Conservation (phyloP, 2,113 vertebrate species). For the Phoenicopterus ruber region DNA sequence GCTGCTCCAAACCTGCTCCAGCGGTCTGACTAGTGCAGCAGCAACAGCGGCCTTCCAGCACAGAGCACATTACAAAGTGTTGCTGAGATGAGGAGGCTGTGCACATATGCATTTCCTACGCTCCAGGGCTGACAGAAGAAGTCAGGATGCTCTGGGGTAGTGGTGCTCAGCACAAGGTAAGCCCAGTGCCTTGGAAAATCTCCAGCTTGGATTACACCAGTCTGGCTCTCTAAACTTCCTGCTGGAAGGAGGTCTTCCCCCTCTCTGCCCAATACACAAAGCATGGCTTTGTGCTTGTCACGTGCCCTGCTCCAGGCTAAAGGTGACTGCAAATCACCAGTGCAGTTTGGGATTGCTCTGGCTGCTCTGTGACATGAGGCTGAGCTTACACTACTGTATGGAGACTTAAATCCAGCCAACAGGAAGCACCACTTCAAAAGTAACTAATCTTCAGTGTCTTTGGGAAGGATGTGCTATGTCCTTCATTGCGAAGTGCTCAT, state of each 20-base stretch:
- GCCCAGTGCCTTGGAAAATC: neutral
- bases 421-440: neutral
- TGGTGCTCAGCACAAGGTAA: neutral
- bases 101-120: neutral
- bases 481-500: neutral
- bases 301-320: neutral
- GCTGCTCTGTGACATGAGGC: neutral
- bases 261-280: neutral
- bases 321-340: neutral
- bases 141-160: neutral
- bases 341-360: neutral
- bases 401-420: neutral
- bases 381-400: neutral
- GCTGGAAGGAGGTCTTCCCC: neutral
- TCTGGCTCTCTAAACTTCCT: neutral
- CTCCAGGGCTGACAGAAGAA: neutral
- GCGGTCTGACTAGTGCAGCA: neutral
- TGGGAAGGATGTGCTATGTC: neutral
- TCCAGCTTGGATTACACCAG: neutral
- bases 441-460: neutral
- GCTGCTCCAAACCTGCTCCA: neutral
- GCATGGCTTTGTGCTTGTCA: neutral
- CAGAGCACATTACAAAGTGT: neutral
- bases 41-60: neutral
- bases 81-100: neutral